phyloP scores from a whole-genome alignment of 2,797 vertebrate genomes.

The Falco naumanni region DNA sequence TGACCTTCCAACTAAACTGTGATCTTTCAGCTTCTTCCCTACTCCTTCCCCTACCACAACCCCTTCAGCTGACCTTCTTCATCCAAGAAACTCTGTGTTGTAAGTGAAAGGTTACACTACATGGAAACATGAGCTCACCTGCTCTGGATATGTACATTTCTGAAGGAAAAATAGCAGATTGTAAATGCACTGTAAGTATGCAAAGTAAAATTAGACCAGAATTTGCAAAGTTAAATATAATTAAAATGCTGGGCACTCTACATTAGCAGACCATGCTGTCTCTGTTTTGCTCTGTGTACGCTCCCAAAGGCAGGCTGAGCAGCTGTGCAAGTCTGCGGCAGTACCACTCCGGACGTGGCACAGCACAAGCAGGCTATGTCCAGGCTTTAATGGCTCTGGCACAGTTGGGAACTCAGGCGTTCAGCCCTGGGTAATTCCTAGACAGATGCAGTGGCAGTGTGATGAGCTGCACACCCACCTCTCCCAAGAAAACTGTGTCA shows the following conservation, averaged over 20 bases:
- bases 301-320: neutral
- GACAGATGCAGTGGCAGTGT: rapidly evolving
- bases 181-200: neutral
- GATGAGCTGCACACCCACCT: neutral
- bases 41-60: neutral
- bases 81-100: neutral
- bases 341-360: neutral
- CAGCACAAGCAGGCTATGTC: neutral
- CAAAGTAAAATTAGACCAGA: neutral
- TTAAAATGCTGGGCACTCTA: neutral
- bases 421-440: neutral
- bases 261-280: rapidly evolving
- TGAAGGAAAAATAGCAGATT: neutral
- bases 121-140: neutral
- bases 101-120: neutral
- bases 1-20: neutral
- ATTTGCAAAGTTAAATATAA: neutral
- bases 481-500: rapidly evolving
- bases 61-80: neutral
- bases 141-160: neutral
- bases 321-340: neutral
- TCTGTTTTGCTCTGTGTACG: neutral
- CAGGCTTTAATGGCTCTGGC: neutral
- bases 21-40: neutral
- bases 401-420: neutral